Conservation (phyloP, 2,113 vertebrate species). For the Zapus hudsonius region DNA sequence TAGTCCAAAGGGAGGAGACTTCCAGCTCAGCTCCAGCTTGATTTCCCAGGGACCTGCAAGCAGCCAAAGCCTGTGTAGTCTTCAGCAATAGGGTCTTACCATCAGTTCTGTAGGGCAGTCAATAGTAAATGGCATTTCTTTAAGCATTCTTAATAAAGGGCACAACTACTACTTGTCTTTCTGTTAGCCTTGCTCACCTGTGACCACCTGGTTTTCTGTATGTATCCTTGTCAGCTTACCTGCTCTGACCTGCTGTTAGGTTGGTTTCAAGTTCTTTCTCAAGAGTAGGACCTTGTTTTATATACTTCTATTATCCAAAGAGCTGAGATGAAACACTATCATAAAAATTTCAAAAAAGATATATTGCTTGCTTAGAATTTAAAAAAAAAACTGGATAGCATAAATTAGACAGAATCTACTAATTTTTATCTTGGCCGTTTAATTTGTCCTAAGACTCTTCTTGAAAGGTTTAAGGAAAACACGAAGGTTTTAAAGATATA, state of each 20-base stretch:
- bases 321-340: neutral
- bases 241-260: neutral
- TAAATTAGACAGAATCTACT: neutral
- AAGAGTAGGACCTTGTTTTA: neutral
- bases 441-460: neutral
- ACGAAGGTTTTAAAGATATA: neutral
- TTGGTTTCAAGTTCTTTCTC: neutral
- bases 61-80: too few relatives aligned
- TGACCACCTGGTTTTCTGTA: neutral
- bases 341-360: neutral
- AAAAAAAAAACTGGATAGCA: neutral
- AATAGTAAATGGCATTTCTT: neutral
- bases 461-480: slow-evolving; percentile 19
- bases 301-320: slow-evolving; percentile 11
- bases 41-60: too few relatives aligned
- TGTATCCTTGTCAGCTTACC: neutral
- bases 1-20: too few relatives aligned
- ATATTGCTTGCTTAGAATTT: slow-evolving; percentile 3
- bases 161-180: neutral
- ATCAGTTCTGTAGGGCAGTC: too few relatives aligned
- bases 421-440: slow-evolving; percentile 5
- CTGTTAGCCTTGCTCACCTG: neutral
- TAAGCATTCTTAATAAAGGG: neutral
- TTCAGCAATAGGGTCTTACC: too few relatives aligned
- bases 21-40: too few relatives aligned